phyloP scores from a whole-genome alignment of 35 echinoderm and acorn worm species.

The Nesometra sesokonis region DNA sequence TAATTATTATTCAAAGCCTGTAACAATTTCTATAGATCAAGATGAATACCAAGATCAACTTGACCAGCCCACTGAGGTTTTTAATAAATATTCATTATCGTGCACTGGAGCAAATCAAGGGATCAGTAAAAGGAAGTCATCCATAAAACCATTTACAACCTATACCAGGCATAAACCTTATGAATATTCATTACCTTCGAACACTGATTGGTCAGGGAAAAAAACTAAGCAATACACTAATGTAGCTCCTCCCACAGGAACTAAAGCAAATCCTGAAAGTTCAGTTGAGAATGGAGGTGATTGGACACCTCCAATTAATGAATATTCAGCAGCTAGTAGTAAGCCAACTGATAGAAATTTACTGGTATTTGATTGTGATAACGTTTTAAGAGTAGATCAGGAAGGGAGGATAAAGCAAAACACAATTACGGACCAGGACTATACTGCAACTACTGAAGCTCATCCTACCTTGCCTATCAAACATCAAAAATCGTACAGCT shows the following conservation, averaged over 20 bases:
- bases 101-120: background rate
- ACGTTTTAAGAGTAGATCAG: background rate
- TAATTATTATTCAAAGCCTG: background rate
- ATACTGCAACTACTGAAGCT: background rate
- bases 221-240: background rate
- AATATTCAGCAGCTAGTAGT: background rate
- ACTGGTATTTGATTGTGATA: background rate
- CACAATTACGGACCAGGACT: background rate
- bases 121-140: background rate
- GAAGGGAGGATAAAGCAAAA: background rate
- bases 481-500: background rate
- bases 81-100: background rate
- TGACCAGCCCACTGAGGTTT: background rate
- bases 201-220: background rate
- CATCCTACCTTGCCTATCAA: background rate
- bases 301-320: background rate
- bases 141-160: background rate
- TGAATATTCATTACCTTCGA: background rate
- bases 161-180: background rate
- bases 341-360: background rate
- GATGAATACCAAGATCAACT: background rate
- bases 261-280: background rate
- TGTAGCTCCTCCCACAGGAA: background rate
- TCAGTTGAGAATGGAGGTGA: background rate
- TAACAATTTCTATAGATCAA: background rate